These are phyloP conservation scores for Hypselothyrea guttata DNA, from an alignment of 2,888 invertebrate genomes.

Conservation along the genomic window DNA sequence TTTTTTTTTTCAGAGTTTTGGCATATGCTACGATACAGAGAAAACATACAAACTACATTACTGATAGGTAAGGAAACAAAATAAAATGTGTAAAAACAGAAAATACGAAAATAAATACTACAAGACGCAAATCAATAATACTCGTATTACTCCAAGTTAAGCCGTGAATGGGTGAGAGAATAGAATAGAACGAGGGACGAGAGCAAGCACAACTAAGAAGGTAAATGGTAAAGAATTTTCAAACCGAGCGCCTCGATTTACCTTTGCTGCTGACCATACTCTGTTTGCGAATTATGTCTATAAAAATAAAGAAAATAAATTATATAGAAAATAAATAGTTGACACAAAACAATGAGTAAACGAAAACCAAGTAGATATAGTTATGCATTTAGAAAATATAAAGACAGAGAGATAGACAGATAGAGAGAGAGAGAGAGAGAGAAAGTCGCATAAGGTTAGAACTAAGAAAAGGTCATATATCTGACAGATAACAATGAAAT, in stretches of 20 bases:
- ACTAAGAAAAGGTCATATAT: no score
- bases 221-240: constrained; percentile 25
- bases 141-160: neutral
- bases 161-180: constrained; percentile 3
- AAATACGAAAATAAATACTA: no score
- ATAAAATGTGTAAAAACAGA: no score
- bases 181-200: neutral
- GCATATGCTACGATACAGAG: no score
- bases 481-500: no score
- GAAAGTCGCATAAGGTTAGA: no score
- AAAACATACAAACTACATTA: no score
- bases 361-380: constrained; percentile 12
- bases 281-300: constrained; percentile 82
- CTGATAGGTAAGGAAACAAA: no score
- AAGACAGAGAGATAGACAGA: constrained; percentile 10
- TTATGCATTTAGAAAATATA: no score
- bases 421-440: constrained; percentile 6
- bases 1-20: no score
- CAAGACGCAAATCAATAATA: constrained; percentile 5
- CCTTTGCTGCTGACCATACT: constrained; percentile 80
- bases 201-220: constrained; percentile 9
- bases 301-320: constrained; percentile 70
- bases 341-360: constrained; percentile 44
- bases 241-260: constrained; percentile 73
- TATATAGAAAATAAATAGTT: constrained; percentile 57